A percentile compares a stretch with the other conserved stretches of the same genome.
Evolutionary conservation across 2,113 vertebrate species (phyloP).

Genomic region (Regulus satrapa): DNA sequence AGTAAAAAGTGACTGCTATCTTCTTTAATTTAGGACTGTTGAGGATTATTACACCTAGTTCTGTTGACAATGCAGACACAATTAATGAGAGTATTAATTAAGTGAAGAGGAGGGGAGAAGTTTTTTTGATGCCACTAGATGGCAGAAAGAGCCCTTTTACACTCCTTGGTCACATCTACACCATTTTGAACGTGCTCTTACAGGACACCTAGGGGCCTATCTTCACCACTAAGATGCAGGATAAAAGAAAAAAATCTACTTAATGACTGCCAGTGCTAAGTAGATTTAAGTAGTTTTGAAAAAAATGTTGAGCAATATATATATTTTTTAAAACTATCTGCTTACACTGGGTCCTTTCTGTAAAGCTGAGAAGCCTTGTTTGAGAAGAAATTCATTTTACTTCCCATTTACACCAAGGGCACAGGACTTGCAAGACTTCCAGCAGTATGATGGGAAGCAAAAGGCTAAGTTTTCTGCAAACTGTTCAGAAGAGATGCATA

Average conservation of each 20-base stretch:
- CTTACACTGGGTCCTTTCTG: neutral
- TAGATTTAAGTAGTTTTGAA: neutral
- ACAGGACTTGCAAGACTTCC: neutral
- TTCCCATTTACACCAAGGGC: neutral
- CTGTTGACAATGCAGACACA: neutral
- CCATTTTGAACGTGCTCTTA: rapidly evolving
- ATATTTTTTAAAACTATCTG: neutral
- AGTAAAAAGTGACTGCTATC: neutral
- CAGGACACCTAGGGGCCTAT: too few species aligned
- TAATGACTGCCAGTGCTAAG: neutral
- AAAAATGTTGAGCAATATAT: neutral
- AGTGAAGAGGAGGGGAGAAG: neutral
- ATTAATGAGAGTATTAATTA: neutral
- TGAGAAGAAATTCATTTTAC: neutral
- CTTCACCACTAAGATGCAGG: neutral
- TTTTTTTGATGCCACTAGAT: neutral
- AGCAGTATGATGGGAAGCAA: neutral
- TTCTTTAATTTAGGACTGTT: neutral
- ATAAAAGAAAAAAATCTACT: neutral
- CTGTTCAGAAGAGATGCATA: neutral
- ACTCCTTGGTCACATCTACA: neutral
- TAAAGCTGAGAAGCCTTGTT: neutral
- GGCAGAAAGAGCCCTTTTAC: neutral
- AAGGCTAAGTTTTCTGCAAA: neutral
- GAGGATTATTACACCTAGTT: neutral